Conservation (phyloP, 2,797 vertebrate genomes). For the Phalanger gymnotis region DNA sequence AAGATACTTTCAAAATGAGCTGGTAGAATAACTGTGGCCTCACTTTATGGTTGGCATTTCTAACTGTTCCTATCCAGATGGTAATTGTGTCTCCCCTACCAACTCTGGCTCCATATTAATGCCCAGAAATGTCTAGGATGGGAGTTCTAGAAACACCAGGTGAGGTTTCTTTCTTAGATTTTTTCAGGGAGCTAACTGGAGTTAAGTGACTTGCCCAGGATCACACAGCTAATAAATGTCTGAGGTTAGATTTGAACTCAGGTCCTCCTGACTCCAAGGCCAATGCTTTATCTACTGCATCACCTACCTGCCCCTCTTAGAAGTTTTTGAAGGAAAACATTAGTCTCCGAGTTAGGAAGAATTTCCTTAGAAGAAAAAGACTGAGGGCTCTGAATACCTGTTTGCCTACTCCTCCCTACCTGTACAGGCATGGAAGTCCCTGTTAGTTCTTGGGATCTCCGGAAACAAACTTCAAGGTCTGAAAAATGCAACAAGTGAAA, state of each 20-base stretch:
- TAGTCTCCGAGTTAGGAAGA: neutral
- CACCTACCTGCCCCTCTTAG: neutral
- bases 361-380: neutral
- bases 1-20: neutral
- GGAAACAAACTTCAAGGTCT: slow-evolving; percentile 35
- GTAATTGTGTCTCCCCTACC: neutral
- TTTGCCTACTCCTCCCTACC: slow-evolving; percentile 48
- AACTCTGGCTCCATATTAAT: neutral
- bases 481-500: slow-evolving; percentile 61
- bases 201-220: neutral
- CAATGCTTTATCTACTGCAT: neutral
- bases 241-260: neutral
- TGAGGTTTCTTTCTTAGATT: neutral
- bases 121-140: neutral
- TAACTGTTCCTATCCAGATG: neutral
- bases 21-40: neutral
- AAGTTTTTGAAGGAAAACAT: neutral
- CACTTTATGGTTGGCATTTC: neutral
- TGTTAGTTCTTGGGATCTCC: slow-evolving; percentile 39
- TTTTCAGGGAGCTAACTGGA: neutral
- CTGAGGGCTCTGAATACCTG: neutral
- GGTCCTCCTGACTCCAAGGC: neutral
- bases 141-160: too few relatives aligned
- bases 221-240: neutral
- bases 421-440: slow-evolving; percentile 31